phyloP scores from a whole-genome alignment of 2,797 vertebrate species.

The Cynopterus sphinx region DNA sequence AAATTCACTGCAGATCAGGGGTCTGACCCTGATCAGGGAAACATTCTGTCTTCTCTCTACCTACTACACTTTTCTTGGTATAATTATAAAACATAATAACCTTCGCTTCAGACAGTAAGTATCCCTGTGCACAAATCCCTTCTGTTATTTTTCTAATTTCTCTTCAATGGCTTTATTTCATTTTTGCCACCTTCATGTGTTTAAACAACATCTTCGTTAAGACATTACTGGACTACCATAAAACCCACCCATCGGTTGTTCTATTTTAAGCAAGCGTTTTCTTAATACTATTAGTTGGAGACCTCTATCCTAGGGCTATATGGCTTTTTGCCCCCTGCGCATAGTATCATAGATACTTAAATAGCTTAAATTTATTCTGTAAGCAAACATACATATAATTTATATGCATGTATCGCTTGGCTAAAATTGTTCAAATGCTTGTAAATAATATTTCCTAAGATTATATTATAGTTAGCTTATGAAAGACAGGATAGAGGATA shows the following conservation, averaged over 20 bases:
- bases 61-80: neutral
- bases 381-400: neutral
- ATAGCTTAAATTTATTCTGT: neutral
- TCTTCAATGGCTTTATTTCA: neutral
- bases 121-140: neutral
- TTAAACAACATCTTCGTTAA: neutral
- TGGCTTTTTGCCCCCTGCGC: neutral
- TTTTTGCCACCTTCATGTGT: neutral
- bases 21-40: neutral
- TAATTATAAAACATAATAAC: neutral
- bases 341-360: neutral
- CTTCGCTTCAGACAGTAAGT: neutral
- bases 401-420: neutral
- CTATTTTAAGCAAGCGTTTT: slow-evolving; percentile 24
- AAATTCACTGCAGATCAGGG: neutral
- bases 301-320: neutral
- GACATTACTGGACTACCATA: neutral
- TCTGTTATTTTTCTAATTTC: neutral
- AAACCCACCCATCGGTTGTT: neutral
- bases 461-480: neutral
- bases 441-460: neutral
- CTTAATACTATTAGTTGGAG: neutral
- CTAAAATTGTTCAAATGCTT: slow-evolving; percentile 4
- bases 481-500: neutral
- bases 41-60: neutral